Conservation (phyloP, 2,888 invertebrate species). For the Parnassius apollo region DNA sequence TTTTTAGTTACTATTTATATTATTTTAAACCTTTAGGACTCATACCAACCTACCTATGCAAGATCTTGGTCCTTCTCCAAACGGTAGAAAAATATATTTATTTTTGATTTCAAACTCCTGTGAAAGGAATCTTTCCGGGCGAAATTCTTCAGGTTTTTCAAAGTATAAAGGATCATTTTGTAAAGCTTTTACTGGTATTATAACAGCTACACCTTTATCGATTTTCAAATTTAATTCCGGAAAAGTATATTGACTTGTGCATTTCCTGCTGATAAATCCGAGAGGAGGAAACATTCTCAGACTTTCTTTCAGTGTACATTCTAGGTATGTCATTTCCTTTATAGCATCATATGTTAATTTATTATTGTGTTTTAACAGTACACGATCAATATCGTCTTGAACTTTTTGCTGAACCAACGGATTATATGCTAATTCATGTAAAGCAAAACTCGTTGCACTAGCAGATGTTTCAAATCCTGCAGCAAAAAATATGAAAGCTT, state of each 20-base stretch:
- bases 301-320: conserved; percentile 25
- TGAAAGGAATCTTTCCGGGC: conserved; percentile 25
- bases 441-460: conserved; percentile 38
- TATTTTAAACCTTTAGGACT: too few species aligned
- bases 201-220: conserved; percentile 26
- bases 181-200: conserved; percentile 25
- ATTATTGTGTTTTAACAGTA: conserved; percentile 14
- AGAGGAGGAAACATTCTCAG: conserved; percentile 29
- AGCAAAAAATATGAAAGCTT: conserved; percentile 34
- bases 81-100: conserved; percentile 20
- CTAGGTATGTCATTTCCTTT: conserved; percentile 19
- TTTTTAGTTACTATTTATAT: too few species aligned
- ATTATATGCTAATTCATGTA: conserved; percentile 37
- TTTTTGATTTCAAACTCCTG: conserved; percentile 14
- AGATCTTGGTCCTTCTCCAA: conserved; percentile 21
- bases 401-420: conserved; percentile 29
- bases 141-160: conserved; percentile 26
- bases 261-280: conserved; percentile 27
- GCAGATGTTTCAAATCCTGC: conserved; percentile 51
- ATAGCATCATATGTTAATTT: conserved; percentile 18
- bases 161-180: conserved; percentile 27
- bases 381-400: conserved; percentile 19
- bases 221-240: conserved; percentile 26
- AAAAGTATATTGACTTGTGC: conserved; percentile 22
- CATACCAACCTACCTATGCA: conserved; percentile 16